A percentile compares a stretch with the other conserved stretches of the same genome.
phyloP scores from a whole-genome alignment of 1,140 invertebrate genomes.

The Palaemon carinicauda region DNA sequence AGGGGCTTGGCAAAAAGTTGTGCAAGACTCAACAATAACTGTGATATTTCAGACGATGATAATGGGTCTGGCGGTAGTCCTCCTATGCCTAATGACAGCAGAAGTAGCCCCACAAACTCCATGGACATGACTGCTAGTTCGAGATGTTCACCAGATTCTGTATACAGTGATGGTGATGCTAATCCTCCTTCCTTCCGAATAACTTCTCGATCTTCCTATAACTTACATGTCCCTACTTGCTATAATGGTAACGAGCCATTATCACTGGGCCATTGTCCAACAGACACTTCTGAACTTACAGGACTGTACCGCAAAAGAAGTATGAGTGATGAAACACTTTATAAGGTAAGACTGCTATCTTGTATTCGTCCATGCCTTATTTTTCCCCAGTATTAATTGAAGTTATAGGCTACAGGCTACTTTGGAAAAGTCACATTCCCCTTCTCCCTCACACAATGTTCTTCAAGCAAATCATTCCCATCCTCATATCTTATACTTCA shows the following conservation, averaged over 20 bases:
- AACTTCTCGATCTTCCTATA: not conserved
- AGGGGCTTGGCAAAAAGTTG: not conserved
- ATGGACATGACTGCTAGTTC: too few relatives aligned
- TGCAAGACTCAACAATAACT: not conserved
- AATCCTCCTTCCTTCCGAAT: not conserved
- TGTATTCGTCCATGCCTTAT: not conserved
- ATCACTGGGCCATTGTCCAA: slow-evolving; percentile 22
- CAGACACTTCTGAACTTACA: not conserved
- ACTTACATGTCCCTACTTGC: not conserved
- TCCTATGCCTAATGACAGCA: too few relatives aligned
- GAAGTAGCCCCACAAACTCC: too few relatives aligned
- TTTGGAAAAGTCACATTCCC: not conserved
- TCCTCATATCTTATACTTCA: too few relatives aligned
- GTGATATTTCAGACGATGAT: not conserved
- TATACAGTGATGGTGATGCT: not conserved
- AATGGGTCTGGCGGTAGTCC: too few relatives aligned
- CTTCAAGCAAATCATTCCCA: too few relatives aligned
- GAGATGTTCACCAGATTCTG: too few relatives aligned
- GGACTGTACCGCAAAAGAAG: slow-evolving; percentile 23
- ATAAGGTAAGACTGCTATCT: slow-evolving; percentile 20
- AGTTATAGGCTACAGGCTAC: not conserved
- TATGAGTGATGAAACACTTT: slow-evolving; percentile 49
- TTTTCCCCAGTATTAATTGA: not conserved
- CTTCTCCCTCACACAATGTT: too few relatives aligned
- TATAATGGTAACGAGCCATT: not conserved